Conservation (phyloP, 2,888 invertebrate genomes). For the Aphidius colemani region DNA sequence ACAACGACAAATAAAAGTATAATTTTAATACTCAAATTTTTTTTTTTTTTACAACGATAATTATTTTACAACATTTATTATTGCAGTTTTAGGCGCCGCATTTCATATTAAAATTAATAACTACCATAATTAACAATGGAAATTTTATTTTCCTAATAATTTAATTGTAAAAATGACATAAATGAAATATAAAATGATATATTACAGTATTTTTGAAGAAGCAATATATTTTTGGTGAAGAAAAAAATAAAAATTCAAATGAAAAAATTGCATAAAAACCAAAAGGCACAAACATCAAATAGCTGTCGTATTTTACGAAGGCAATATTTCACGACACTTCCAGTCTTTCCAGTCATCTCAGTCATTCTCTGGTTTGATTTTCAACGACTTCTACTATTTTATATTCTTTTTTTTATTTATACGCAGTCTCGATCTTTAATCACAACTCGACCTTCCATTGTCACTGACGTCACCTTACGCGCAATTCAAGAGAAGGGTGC, state of each 20-base stretch:
- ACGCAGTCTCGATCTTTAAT: slow-evolving; percentile 59
- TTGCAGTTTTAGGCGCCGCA: slow-evolving; percentile 41
- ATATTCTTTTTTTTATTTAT: slow-evolving; percentile 41
- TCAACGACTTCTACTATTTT: slow-evolving; percentile 39
- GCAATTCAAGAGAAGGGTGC: slow-evolving; percentile 50
- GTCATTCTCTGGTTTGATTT: slow-evolving; percentile 36
- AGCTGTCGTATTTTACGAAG: slow-evolving; percentile 55
- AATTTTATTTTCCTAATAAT: slow-evolving; percentile 33
- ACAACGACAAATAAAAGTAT: slow-evolving; percentile 10
- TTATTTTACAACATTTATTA: no score
- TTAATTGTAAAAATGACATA: background rate
- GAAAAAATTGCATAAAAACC: slow-evolving; percentile 1
- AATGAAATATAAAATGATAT: background rate
- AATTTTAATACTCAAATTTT: background rate
- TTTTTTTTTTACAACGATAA: background rate
- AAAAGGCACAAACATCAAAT: slow-evolving; percentile 18
- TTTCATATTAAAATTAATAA: slow-evolving; percentile 44
- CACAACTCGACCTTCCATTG: slow-evolving; percentile 59
- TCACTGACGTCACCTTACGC: slow-evolving; percentile 56
- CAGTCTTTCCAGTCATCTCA: slow-evolving; percentile 12
- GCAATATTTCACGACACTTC: slow-evolving; percentile 53
- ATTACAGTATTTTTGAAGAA: background rate
- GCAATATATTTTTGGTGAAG: background rate
- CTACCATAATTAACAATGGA: slow-evolving; percentile 35
- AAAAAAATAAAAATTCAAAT: background rate